Conservation (phyloP, 2,797 vertebrate species). For the Rhadinocentrus ornatus region DNA sequence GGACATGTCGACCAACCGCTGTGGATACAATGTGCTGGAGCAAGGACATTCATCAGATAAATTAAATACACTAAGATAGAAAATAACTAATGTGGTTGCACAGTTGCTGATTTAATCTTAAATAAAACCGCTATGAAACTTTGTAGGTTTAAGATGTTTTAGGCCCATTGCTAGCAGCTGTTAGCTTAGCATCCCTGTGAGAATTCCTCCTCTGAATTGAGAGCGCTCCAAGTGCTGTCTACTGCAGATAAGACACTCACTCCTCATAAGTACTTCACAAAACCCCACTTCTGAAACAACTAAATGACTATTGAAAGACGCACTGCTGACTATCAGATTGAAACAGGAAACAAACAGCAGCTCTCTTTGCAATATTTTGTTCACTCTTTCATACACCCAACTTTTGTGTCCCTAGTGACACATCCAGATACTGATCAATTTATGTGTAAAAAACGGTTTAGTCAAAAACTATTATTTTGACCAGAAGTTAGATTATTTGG, state of each 20-base stretch:
- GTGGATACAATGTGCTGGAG: neutral
- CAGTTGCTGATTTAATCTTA: neutral
- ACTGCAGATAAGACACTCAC: neutral
- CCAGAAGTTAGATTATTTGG: neutral
- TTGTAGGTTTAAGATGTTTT: neutral
- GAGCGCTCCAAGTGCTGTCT: neutral
- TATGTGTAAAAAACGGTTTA: neutral
- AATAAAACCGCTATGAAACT: neutral
- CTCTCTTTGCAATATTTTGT: neutral
- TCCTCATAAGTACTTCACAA: neutral
- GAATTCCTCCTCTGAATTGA: neutral
- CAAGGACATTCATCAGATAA: neutral
- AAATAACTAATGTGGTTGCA: neutral
- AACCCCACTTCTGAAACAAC: neutral
- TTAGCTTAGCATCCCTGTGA: neutral
- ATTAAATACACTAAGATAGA: neutral
- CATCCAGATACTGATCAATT: neutral
- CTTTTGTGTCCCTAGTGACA: neutral
- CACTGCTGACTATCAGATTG: neutral
- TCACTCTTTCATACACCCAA: neutral
- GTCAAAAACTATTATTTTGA: neutral
- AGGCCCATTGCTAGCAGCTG: neutral
- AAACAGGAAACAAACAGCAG: neutral
- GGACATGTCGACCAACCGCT: too few relatives aligned
- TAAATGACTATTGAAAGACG: neutral